phyloP scores from a whole-genome alignment of 2,113 vertebrate genomes.

The Cochlearius cochlearius region DNA sequence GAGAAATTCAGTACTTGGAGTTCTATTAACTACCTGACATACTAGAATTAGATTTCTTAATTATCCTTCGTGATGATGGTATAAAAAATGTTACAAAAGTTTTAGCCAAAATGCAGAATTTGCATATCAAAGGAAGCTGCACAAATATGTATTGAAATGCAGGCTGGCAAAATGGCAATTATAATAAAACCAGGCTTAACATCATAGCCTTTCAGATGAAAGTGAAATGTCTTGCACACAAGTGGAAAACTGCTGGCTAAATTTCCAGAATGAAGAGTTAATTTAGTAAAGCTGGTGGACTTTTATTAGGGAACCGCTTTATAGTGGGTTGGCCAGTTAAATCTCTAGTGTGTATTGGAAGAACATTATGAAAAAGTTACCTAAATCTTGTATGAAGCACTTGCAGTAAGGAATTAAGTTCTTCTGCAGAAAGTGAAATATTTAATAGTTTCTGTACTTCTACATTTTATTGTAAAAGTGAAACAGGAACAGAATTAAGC shows the following conservation, averaged over 20 bases:
- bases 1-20: background rate
- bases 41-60: background rate
- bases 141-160: background rate
- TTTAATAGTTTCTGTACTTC: background rate
- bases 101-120: background rate
- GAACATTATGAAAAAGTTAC: background rate
- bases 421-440: background rate
- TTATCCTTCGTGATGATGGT: background rate
- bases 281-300: background rate
- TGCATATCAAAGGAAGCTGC: background rate
- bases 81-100: background rate
- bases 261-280: background rate
- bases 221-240: background rate
- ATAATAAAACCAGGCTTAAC: background rate
- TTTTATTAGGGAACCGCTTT: background rate
- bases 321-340: background rate
- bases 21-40: background rate
- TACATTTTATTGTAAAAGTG: background rate
- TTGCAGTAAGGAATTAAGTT: background rate
- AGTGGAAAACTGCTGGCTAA: background rate
- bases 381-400: background rate
- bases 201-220: background rate
- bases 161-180: background rate
- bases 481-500: background rate
- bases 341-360: background rate